These are phyloP conservation scores for Gallinago undulata DNA, from an alignment of 2,113 vertebrate genomes.

Conservation along the genomic window DNA sequence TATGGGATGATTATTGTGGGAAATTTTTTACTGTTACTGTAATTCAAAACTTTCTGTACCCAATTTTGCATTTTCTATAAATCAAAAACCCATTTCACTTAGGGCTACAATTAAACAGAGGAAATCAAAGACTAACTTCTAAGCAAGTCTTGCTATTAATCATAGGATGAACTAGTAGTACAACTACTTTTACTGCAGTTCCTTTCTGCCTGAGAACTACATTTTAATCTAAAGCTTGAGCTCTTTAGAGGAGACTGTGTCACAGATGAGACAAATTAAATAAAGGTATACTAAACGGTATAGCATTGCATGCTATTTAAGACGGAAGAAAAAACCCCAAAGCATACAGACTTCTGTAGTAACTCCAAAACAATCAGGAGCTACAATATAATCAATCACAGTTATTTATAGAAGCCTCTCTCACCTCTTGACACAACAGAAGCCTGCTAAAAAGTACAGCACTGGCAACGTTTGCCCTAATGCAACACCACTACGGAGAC, in stretches of 20 bases:
- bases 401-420: not conserved
- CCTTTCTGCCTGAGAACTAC: conserved; percentile 5
- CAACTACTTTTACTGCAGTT: conserved; percentile 51
- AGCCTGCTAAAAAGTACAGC: not conserved
- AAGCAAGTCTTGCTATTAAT: conserved; percentile 56
- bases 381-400: not conserved
- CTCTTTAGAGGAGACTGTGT: not conserved
- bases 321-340: not conserved
- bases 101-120: conserved; percentile 61
- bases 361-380: not conserved
- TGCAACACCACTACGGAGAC: not conserved
- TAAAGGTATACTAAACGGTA: not conserved
- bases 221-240: conserved; percentile 7
- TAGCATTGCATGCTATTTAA: not conserved
- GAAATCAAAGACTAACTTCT: conserved; percentile 66
- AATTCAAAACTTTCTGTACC: conserved; percentile 71
- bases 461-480: not conserved
- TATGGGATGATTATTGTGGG: conserved; percentile 65
- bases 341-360: not conserved
- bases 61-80: conserved; percentile 69
- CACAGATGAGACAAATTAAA: conserved; percentile 32
- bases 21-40: conserved; percentile 64
- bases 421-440: conserved; percentile 17
- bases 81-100: conserved; percentile 68
- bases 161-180: conserved; percentile 38